phyloP scores from a whole-genome alignment of 35 echinoderm and acorn worm species.

The Hemicentrotus pulcherrimus region DNA sequence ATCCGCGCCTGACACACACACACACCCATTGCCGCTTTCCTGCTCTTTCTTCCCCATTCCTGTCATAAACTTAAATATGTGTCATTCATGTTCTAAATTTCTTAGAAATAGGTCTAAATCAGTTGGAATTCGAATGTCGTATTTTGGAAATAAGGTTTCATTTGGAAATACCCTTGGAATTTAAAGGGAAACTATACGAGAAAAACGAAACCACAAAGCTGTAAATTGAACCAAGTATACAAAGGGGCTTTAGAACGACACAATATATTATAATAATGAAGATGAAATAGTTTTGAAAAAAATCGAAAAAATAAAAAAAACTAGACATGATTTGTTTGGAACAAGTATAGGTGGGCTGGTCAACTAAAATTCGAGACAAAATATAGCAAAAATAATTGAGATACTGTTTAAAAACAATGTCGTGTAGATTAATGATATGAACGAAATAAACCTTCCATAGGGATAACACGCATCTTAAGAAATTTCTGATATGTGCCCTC shows the following conservation, averaged over 20 bases:
- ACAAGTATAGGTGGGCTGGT: no score
- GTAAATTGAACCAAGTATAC: neutral
- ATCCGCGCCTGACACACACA: no score
- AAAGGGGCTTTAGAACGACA: neutral
- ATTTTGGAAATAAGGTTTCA: neutral
- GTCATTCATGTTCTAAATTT: neutral
- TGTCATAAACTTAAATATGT: neutral
- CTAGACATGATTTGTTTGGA: no score
- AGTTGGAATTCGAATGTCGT: neutral
- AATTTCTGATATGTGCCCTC: no score
- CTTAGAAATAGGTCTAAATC: neutral
- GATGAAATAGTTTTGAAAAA: neutral
- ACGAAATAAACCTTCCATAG: no score
- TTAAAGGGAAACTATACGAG: neutral
- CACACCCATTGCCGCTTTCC: no score
- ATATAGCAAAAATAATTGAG: no score
- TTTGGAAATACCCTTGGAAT: neutral
- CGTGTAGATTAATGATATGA: no score
- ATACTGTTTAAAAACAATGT: no score
- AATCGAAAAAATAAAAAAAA: no score
- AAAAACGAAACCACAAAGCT: neutral
- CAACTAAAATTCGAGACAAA: no score
- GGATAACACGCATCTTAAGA: no score
- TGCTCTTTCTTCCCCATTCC: neutral
- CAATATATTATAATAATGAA: neutral